Percentiles rank a stretch among this genome's conserved stretches.
phyloP scores from a whole-genome alignment of 1,140 invertebrate genomes.

The Theocolax elegans region DNA sequence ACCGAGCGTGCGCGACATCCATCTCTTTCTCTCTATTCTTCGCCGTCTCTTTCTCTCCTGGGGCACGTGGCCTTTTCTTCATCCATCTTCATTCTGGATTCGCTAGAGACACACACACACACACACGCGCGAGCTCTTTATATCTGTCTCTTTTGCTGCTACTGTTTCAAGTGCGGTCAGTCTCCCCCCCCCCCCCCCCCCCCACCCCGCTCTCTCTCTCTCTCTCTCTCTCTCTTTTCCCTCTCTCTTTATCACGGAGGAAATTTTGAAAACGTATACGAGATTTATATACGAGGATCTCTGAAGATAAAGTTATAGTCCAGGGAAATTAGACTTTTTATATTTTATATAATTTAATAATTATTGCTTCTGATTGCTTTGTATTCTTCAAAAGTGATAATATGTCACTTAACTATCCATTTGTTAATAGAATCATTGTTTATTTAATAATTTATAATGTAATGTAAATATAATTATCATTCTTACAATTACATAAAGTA shows the following conservation, averaged over 20 bases:
- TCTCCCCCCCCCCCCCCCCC: neutral
- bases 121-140: constrained; percentile 47
- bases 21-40: constrained; percentile 16
- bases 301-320: neutral
- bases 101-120: constrained; percentile 38
- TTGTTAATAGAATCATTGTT: too few relatives aligned
- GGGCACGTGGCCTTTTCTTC: constrained; percentile 44
- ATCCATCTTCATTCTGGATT: constrained; percentile 54
- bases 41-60: constrained; percentile 34
- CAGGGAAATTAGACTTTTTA: too few relatives aligned
- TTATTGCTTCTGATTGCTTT: too few relatives aligned
- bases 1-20: constrained; percentile 10
- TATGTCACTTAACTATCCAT: too few relatives aligned
- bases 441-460: too few relatives aligned
- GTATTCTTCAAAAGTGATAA: too few relatives aligned
- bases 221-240: neutral
- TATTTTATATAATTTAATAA: too few relatives aligned
- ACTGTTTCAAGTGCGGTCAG: constrained; percentile 34
- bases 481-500: too few relatives aligned
- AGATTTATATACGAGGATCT: constrained; percentile 17
- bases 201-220: neutral
- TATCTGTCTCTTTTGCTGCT: constrained; percentile 42
- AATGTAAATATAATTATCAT: too few relatives aligned
- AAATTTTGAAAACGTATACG: constrained; percentile 21
- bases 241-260: neutral